phyloP scores from a whole-genome alignment of 2,113 vertebrate species.

The Anoura caudifer region DNA sequence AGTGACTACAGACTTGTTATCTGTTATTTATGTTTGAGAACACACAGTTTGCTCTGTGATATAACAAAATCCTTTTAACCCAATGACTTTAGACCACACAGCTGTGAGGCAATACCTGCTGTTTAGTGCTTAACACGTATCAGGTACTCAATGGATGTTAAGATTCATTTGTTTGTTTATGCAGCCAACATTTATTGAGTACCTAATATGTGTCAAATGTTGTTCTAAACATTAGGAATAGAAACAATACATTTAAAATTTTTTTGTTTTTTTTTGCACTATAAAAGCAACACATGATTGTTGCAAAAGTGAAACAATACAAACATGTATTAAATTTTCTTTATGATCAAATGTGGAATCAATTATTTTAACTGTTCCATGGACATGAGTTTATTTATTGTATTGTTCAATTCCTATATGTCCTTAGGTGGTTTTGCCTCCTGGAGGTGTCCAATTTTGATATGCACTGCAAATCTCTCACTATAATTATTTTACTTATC shows the following conservation, averaged over 20 bases:
- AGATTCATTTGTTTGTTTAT: background rate
- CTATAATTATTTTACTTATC: slow-evolving; percentile 21
- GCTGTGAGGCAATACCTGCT: background rate
- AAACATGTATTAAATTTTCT: background rate
- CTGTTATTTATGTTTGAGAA: background rate
- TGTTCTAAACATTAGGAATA: background rate
- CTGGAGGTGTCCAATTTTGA: slow-evolving; percentile 6
- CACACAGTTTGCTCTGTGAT: background rate
- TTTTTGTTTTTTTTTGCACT: background rate
- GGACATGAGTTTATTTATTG: background rate
- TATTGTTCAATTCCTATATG: background rate
- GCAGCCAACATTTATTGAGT: background rate
- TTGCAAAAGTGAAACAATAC: background rate
- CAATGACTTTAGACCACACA: background rate
- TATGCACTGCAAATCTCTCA: background rate
- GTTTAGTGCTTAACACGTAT: background rate
- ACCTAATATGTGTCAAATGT: background rate
- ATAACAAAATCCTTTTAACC: background rate
- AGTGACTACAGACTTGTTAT: background rate
- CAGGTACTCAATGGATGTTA: background rate
- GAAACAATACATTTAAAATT: background rate
- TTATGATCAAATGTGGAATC: background rate
- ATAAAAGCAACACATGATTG: background rate
- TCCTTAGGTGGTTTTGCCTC: background rate
- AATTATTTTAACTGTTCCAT: background rate